These are phyloP conservation scores for Diachrysia chrysitis DNA, from an alignment of 2,888 invertebrate species.

Conservation along the genomic window DNA sequence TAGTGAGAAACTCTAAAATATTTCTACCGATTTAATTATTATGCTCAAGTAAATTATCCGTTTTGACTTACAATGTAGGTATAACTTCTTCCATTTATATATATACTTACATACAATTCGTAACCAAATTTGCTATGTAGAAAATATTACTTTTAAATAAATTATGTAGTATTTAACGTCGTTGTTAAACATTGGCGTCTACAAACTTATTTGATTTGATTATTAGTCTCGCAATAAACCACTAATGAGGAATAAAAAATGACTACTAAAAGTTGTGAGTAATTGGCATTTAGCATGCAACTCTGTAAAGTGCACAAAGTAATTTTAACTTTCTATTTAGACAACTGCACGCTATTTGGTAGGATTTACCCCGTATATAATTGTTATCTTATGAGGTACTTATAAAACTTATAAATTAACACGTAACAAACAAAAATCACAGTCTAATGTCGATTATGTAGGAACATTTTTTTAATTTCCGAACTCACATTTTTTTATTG, in stretches of 20 bases:
- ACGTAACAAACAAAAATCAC: neutral
- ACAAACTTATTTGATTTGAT: neutral
- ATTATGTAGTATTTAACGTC: neutral
- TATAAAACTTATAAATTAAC: neutral
- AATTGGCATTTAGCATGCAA: slow-evolving; percentile 4
- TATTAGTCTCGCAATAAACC: neutral
- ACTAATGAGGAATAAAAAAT: slow-evolving; percentile 4
- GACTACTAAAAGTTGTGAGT: neutral
- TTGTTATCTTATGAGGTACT: too few relatives aligned
- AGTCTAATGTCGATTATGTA: neutral
- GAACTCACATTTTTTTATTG: neutral
- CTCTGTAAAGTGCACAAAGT: neutral
- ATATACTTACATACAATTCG: too few relatives aligned
- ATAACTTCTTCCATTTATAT: neutral
- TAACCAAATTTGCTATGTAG: too few relatives aligned
- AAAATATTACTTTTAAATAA: too few relatives aligned
- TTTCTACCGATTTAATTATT: neutral
- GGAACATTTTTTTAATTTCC: neutral
- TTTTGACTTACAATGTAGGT: too few relatives aligned
- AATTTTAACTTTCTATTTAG: too few relatives aligned
- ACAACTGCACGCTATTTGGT: too few relatives aligned
- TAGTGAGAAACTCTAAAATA: neutral
- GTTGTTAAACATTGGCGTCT: neutral
- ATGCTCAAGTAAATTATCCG: neutral
- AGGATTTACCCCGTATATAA: too few relatives aligned